A percentile compares a stretch with the other conserved stretches of the same genome.
These are phyloP conservation scores for Poliocrania exsul DNA, from an alignment of 2,797 vertebrate species.

Conservation along the genomic window DNA sequence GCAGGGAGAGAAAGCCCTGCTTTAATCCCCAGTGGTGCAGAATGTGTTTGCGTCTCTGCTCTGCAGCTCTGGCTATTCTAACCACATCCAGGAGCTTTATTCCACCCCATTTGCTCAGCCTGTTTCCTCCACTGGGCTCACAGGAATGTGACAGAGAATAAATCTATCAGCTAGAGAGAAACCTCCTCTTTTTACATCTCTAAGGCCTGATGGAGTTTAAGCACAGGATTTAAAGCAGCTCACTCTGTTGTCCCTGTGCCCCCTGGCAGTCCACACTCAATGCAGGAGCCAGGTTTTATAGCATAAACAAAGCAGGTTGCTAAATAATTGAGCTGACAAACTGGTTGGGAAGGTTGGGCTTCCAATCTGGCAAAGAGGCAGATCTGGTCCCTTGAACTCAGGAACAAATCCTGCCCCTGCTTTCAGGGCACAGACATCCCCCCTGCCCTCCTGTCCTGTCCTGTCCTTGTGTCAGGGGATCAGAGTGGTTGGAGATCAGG, in stretches of 20 bases:
- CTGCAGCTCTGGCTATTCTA: background rate
- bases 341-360: conserved; percentile 42
- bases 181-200: background rate
- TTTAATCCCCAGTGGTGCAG: background rate
- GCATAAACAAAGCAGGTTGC: conserved; percentile 38
- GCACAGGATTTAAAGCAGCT: background rate
- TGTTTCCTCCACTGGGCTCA: background rate
- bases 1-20: background rate
- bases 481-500: background rate
- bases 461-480: background rate
- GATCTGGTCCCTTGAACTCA: conserved; percentile 3
- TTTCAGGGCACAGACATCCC: background rate
- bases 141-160: background rate
- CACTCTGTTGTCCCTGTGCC: background rate
- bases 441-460: rapidly evolving
- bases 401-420: background rate
- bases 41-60: background rate
- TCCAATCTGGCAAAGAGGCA: conserved; percentile 28
- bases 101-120: background rate
- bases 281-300: conserved; percentile 8
- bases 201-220: background rate
- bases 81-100: background rate
- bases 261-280: background rate
- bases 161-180: background rate
- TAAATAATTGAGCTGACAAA: conserved; percentile 57